Percentiles rank a stretch among this genome's conserved stretches.
These are phyloP conservation scores for Sphenopsis melanotis DNA, from an alignment of 2,797 vertebrate species.

Conservation along the genomic window DNA sequence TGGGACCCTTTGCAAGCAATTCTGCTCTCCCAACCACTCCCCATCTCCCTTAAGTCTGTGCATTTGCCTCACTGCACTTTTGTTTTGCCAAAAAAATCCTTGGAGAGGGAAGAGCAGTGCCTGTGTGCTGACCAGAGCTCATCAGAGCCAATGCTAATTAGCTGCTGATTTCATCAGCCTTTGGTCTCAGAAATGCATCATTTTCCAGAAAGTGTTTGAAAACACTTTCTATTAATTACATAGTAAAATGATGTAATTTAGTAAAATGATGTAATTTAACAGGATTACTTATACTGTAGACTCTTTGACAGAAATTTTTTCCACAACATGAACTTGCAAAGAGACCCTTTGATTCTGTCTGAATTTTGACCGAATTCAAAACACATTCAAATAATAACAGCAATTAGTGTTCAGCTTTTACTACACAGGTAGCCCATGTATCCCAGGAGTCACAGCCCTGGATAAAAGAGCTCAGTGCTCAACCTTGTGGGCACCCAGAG, in stretches of 20 bases:
- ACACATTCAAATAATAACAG: not conserved
- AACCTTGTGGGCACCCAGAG: not conserved
- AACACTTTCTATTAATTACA: constrained; percentile 36
- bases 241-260: constrained; percentile 51
- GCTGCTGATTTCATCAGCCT: constrained; percentile 19
- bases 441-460: not conserved
- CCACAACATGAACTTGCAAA: not conserved
- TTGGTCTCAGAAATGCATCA: constrained; percentile 22
- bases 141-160: constrained; percentile 7
- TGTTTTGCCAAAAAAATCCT: not conserved
- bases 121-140: not conserved
- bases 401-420: not conserved
- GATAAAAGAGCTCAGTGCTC: not conserved
- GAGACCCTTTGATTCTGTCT: constrained; percentile 7
- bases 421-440: not conserved
- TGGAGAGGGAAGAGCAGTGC: not conserved
- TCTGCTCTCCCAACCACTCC: not conserved
- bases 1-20: not conserved
- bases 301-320: not conserved
- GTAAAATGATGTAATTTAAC: constrained; percentile 33
- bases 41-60: not conserved
- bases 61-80: not conserved
- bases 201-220: constrained; percentile 34
- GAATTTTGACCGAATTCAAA: constrained; percentile 19
- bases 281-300: not conserved